Percentiles rank a stretch among this genome's conserved stretches.
Evolutionary conservation across 2,888 invertebrate genomes (phyloP).

Genomic region (Melanchra persicariae): DNA sequence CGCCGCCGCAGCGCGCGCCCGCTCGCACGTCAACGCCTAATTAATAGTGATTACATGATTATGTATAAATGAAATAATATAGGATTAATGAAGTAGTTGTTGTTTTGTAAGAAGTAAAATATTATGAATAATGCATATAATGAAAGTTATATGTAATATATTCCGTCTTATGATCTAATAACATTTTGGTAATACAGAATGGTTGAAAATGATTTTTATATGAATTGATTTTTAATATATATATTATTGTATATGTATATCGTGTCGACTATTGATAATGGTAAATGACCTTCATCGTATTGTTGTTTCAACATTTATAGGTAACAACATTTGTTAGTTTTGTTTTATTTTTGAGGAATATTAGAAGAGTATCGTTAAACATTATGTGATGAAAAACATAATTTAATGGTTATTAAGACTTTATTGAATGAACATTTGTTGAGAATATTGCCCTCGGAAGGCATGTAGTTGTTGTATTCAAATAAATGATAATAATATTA

Average conservation of each 20-base stretch:
- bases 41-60: constrained; percentile 83
- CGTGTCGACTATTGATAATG: constrained; percentile 81
- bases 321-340: constrained; percentile 83
- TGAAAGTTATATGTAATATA: constrained; percentile 88
- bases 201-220: constrained; percentile 89
- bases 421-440: constrained; percentile 90
- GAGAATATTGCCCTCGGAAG: constrained; percentile 88
- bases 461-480: constrained; percentile 91
- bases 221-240: constrained; percentile 88
- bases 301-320: constrained; percentile 78
- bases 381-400: constrained; percentile 89
- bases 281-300: constrained; percentile 74
- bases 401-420: constrained; percentile 89
- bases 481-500: constrained; percentile 90
- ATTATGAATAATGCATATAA: constrained; percentile 86
- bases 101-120: constrained; percentile 89
- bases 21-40: constrained; percentile 80
- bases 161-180: constrained; percentile 89
- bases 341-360: constrained; percentile 82
- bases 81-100: constrained; percentile 88
- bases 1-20: constrained; percentile 53
- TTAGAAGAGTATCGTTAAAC: constrained; percentile 89
- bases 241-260: constrained; percentile 84
- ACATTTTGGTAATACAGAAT: constrained; percentile 83
- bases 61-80: constrained; percentile 82